A percentile compares a stretch with the other conserved stretches of the same genome.
These are phyloP conservation scores for Patella vulgata DNA, from an alignment of 1,140 invertebrate genomes.

Conservation along the genomic window DNA sequence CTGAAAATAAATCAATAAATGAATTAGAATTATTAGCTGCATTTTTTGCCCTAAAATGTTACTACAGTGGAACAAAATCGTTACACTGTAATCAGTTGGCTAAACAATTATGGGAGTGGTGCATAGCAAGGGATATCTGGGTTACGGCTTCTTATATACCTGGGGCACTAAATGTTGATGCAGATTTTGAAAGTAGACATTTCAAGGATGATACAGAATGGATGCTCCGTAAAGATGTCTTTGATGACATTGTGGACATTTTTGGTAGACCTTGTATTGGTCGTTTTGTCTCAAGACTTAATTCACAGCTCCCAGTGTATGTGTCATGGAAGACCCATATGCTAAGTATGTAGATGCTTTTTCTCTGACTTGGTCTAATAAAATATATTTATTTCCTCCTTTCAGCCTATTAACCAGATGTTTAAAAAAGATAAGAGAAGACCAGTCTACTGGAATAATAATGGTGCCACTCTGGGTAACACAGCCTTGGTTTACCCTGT, in stretches of 20 bases:
- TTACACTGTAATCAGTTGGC: too few relatives aligned
- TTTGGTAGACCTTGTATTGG: conserved; percentile 13
- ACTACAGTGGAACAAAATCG: too few relatives aligned
- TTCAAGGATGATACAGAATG: conserved; percentile 34
- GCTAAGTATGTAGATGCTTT: conserved; percentile 39
- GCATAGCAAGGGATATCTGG: conserved; percentile 14
- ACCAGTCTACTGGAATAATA: conserved; percentile 13
- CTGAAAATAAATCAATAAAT: too few relatives aligned
- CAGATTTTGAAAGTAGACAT: conserved; percentile 17
- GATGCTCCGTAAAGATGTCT: conserved; percentile 5
- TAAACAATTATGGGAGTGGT: too few relatives aligned
- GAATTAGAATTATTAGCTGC: too few relatives aligned
- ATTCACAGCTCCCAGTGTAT: conserved; percentile 20
- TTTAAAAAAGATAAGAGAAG: conserved; percentile 26
- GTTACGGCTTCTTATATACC: conserved; percentile 23
- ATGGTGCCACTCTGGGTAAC: conserved; percentile 32
- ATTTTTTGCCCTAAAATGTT: too few relatives aligned
- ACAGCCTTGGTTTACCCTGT: conserved; percentile 20
- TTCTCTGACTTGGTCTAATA: conserved; percentile 15
- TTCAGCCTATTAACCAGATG: conserved; percentile 19
- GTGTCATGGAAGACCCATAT: conserved; percentile 27
- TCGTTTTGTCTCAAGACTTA: conserved; percentile 33
- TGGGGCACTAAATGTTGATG: conserved; percentile 13
- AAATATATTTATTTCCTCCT: conserved; percentile 32
- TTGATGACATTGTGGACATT: not conserved